Conservation (phyloP, 2,888 invertebrate species). For the Patella pellucida region DNA sequence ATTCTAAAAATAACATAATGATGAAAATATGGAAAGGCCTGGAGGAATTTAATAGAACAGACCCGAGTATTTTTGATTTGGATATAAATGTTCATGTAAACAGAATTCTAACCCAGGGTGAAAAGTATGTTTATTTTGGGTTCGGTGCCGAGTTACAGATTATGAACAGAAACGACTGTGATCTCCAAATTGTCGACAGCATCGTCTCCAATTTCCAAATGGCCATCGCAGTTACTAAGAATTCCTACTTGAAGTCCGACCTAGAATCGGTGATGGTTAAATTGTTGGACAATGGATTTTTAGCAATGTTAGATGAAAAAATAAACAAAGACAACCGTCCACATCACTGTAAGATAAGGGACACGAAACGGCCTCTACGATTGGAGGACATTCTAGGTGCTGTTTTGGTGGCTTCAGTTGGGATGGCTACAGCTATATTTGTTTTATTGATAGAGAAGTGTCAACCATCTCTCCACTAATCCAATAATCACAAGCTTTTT, state of each 20-base stretch:
- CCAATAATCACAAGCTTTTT: too few relatives aligned
- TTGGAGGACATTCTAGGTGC: background rate
- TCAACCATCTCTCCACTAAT: too few relatives aligned
- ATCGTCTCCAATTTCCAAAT: background rate
- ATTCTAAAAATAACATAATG: too few relatives aligned
- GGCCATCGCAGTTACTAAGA: background rate
- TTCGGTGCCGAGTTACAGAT: background rate
- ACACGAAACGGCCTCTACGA: background rate
- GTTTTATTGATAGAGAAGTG: too few relatives aligned
- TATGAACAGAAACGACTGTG: background rate
- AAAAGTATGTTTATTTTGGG: too few relatives aligned
- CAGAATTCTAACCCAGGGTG: background rate
- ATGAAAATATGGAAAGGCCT: too few relatives aligned
- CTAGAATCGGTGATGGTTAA: background rate
- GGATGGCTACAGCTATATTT: too few relatives aligned
- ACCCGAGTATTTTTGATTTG: too few relatives aligned
- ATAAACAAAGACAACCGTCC: background rate
- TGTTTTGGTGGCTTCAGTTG: background rate
- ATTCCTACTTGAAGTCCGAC: background rate
- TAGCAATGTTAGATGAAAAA: background rate
- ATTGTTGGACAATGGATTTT: background rate
- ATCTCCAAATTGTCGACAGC: background rate
- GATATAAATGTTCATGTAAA: too few relatives aligned
- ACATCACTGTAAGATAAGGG: background rate
- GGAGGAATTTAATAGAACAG: too few relatives aligned